A percentile compares a stretch with the other conserved stretches of the same genome.
These are phyloP conservation scores for Diorhabda carinulata DNA, from an alignment of 1,140 invertebrate species.

Conservation along the genomic window DNA sequence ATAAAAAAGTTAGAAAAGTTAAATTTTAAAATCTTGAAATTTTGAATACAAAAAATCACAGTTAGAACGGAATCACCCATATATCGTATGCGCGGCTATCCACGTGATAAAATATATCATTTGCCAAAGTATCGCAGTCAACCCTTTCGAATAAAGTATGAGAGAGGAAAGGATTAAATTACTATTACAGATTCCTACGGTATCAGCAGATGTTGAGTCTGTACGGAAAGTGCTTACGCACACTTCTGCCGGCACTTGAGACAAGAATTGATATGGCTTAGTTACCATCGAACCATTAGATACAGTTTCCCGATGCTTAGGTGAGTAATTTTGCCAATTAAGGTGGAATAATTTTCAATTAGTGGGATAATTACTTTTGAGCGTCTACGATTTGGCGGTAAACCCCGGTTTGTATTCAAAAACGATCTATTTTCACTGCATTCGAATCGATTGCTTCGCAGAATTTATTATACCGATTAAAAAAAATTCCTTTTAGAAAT, in stretches of 20 bases:
- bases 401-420: constrained; percentile 9
- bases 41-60: too few relatives aligned
- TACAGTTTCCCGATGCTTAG: constrained; percentile 17
- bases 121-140: background rate
- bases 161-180: constrained; percentile 18
- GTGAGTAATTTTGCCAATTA: constrained; percentile 21
- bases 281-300: constrained; percentile 17
- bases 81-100: background rate
- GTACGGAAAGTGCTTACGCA: constrained; percentile 16
- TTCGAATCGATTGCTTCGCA: background rate
- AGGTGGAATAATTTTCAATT: constrained; percentile 19
- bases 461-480: too few relatives aligned
- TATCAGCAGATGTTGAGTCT: constrained; percentile 20
- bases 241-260: constrained; percentile 11
- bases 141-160: background rate
- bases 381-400: constrained; percentile 10
- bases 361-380: constrained; percentile 15
- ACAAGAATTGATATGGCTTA: constrained; percentile 22
- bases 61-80: background rate
- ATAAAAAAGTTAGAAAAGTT: too few relatives aligned
- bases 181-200: constrained; percentile 19
- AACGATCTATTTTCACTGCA: constrained; percentile 4
- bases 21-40: too few relatives aligned
- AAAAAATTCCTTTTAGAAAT: too few relatives aligned
- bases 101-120: background rate